These are phyloP conservation scores for Rhynchotus rufescens DNA, from an alignment of 2,797 vertebrate genomes.

Conservation along the genomic window DNA sequence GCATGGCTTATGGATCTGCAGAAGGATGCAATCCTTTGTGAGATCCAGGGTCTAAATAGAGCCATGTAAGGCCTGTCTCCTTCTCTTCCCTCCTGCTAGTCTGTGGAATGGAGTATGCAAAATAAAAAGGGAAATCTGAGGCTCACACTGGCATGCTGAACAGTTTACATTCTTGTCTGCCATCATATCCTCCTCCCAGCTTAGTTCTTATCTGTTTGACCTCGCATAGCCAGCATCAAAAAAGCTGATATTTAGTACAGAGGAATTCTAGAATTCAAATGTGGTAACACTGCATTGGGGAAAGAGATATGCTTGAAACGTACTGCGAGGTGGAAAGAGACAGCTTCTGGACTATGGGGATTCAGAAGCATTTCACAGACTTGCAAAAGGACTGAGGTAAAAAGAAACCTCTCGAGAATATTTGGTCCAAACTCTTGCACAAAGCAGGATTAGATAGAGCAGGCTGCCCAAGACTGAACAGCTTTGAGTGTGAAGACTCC, in stretches of 20 bases:
- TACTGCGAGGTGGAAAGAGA: neutral
- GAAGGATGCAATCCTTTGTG: neutral
- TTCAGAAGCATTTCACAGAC: neutral
- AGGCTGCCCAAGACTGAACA: neutral
- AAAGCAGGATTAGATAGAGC: neutral
- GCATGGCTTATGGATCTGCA: neutral
- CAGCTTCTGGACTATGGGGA: neutral
- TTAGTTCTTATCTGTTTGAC: conserved; percentile 62
- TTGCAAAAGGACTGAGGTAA: neutral
- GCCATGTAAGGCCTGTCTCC: conserved; percentile 53
- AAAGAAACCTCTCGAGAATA: neutral
- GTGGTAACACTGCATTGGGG: neutral
- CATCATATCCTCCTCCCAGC: conserved; percentile 32
- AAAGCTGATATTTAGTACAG: conserved; percentile 17
- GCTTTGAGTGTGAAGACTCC: neutral
- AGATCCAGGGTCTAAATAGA: conserved; percentile 23
- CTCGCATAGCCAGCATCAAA: conserved; percentile 29
- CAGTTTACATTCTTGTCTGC: conserved; percentile 65
- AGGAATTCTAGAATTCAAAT: conserved; percentile 37
- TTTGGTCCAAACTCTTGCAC: neutral
- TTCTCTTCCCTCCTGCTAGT: neutral
- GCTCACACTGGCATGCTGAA: conserved; percentile 5
- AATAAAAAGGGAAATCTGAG: conserved; percentile 42
- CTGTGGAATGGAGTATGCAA: conserved; percentile 21
- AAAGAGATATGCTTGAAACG: neutral